These are phyloP conservation scores for Elmis aenea DNA, from an alignment of 2,888 invertebrate species.

Conservation along the genomic window DNA sequence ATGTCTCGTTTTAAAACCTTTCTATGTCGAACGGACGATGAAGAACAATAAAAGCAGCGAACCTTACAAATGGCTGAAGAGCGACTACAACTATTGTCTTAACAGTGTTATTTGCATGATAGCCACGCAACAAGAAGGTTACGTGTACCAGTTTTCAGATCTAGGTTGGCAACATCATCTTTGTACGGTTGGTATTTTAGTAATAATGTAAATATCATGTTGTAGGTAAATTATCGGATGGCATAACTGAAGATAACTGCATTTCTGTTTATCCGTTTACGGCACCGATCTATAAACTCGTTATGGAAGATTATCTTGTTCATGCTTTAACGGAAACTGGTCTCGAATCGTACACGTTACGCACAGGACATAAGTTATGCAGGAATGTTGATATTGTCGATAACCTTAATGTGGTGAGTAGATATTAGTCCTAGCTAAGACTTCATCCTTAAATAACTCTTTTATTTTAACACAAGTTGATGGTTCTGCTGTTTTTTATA, in stretches of 20 bases:
- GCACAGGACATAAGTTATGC: slow-evolving; percentile 59
- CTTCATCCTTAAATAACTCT: too few relatives aligned
- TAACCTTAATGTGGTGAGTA: slow-evolving; percentile 43
- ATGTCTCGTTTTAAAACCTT: slow-evolving; percentile 49
- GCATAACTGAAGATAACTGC: slow-evolving; percentile 45
- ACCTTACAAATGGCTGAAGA: slow-evolving; percentile 45
- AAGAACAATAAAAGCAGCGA: slow-evolving; percentile 25
- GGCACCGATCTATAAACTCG: slow-evolving; percentile 61
- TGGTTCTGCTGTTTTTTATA: too few relatives aligned
- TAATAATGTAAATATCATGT: too few relatives aligned
- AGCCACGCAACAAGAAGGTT: slow-evolving; percentile 64
- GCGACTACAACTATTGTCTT: slow-evolving; percentile 52
- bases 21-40: slow-evolving; percentile 38
- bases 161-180: slow-evolving; percentile 37
- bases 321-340: slow-evolving; percentile 72
- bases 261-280: slow-evolving; percentile 68
- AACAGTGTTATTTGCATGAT: slow-evolving; percentile 60
- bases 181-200: too few relatives aligned
- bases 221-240: neutral
- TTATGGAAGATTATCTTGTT: slow-evolving; percentile 62
- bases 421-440: too few relatives aligned
- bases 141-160: slow-evolving; percentile 63
- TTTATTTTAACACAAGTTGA: too few relatives aligned
- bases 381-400: slow-evolving; percentile 48
- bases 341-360: slow-evolving; percentile 68